A percentile compares a stretch with the other conserved stretches of the same genome.
Conservation (phyloP, 2,888 invertebrate genomes). For the Phymatocera aterrima region DNA sequence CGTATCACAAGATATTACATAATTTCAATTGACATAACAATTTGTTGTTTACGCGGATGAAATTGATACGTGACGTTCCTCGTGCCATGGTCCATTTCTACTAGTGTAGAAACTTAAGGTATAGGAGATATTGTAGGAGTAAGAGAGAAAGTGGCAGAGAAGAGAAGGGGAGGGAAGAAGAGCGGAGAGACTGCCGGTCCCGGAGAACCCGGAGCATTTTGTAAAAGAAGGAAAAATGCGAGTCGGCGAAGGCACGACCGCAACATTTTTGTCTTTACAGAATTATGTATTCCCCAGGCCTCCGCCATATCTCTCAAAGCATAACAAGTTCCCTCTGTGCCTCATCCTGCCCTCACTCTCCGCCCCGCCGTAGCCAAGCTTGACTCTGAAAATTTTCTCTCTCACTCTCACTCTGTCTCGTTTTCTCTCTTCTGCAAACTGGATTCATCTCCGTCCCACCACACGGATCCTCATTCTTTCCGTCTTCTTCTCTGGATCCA, state of each 20-base stretch:
- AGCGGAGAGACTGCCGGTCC: slow-evolving; percentile 59
- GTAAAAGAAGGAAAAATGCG: slow-evolving; percentile 74
- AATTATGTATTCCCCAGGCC: slow-evolving; percentile 75
- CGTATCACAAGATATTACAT: background rate
- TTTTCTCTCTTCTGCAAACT: slow-evolving; percentile 48
- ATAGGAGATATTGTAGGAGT: background rate
- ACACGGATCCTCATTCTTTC: background rate
- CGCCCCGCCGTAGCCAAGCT: slow-evolving; percentile 52
- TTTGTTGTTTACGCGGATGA: background rate
- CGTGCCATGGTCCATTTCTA: slow-evolving; percentile 20
- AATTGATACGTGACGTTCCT: slow-evolving; percentile 40
- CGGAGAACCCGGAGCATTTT: slow-evolving; percentile 66
- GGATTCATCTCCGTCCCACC: background rate
- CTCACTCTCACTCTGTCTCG: slow-evolving; percentile 42
- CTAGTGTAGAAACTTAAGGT: background rate
- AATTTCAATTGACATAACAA: background rate
- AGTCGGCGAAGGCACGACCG: slow-evolving; percentile 70
- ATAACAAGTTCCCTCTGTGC: slow-evolving; percentile 73
- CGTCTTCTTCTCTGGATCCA: slow-evolving; percentile 51
- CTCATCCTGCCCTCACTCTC: slow-evolving; percentile 53
- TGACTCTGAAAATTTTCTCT: slow-evolving; percentile 53
- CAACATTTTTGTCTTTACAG: slow-evolving; percentile 75
- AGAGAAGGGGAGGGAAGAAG: background rate
- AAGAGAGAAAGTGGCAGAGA: slow-evolving; percentile 3
- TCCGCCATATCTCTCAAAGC: slow-evolving; percentile 74